These are phyloP conservation scores for Schizotus pectinicornis DNA, from an alignment of 2,888 invertebrate species.

Conservation along the genomic window DNA sequence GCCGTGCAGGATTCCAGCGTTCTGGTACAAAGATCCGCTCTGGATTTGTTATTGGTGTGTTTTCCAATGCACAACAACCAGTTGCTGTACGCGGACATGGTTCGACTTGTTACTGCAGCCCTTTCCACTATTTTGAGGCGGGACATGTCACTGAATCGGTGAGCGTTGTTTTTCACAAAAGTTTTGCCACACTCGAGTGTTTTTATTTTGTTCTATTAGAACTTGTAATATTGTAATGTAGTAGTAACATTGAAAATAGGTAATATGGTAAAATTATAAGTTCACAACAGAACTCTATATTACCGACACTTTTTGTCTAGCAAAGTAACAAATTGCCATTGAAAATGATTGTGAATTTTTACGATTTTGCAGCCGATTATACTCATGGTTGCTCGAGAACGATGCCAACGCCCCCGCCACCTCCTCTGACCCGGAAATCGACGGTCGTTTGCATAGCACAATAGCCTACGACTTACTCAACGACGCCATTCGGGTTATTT, in stretches of 20 bases:
- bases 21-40: slow-evolving; percentile 82
- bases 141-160: slow-evolving; percentile 89
- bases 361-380: slow-evolving; percentile 67
- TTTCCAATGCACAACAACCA: slow-evolving; percentile 86
- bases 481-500: slow-evolving; percentile 67
- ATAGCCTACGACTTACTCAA: slow-evolving; percentile 68
- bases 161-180: slow-evolving; percentile 25
- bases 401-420: slow-evolving; percentile 63
- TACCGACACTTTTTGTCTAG: too few species aligned
- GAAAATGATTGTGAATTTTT: slow-evolving; percentile 1
- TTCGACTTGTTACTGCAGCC: slow-evolving; percentile 74
- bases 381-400: slow-evolving; percentile 82
- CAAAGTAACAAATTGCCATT: too few species aligned
- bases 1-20: slow-evolving; percentile 81
- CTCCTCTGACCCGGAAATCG: slow-evolving; percentile 2
- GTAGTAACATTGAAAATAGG: too few species aligned
- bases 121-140: slow-evolving; percentile 77
- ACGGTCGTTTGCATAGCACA: slow-evolving; percentile 32
- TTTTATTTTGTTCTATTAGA: neutral
- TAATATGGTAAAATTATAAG: too few species aligned
- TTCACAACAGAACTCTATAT: too few species aligned
- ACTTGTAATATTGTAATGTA: too few species aligned
- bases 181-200: neutral
- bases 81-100: slow-evolving; percentile 71
- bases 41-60: slow-evolving; percentile 81